Evolutionary conservation across 2,888 invertebrate species (phyloP).

Genomic region (Temnothorax ravouxi): DNA sequence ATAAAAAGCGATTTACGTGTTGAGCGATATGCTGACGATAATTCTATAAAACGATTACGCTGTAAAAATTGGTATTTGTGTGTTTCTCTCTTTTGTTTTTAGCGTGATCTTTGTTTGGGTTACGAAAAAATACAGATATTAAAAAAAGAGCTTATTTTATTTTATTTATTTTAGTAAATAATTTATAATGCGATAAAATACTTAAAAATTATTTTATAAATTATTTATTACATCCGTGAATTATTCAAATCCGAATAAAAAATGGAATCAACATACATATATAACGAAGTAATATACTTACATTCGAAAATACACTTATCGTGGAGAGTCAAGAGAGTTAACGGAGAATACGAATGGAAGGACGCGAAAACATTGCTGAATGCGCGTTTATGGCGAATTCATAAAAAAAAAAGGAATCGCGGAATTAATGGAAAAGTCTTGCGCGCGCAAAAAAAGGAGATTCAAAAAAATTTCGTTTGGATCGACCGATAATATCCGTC

Average conservation of each 20-base stretch:
- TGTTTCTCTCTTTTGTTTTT: conserved; percentile 3
- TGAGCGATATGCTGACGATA: conserved; percentile 52
- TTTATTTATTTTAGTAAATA: too few species aligned
- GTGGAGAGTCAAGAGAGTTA: neutral
- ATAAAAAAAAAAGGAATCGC: conserved; percentile 21
- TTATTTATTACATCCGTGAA: conserved; percentile 28
- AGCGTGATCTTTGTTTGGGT: conserved; percentile 8
- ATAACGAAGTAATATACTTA: conserved; percentile 19
- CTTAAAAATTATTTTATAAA: neutral
- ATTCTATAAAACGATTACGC: conserved; percentile 51
- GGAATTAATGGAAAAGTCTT: conserved; percentile 66
- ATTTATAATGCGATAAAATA: too few species aligned
- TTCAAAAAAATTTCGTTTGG: conserved; percentile 57
- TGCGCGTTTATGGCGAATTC: conserved; percentile 23
- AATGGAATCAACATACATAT: neutral
- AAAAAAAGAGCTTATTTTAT: neutral
- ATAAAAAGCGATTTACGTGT: conserved; percentile 47
- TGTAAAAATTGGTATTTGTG: conserved; percentile 39
- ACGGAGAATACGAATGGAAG: conserved; percentile 4
- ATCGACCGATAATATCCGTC: conserved; percentile 73
- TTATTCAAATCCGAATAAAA: conserved; percentile 43
- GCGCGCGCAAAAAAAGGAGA: conserved; percentile 44
- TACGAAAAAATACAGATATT: conserved; percentile 1
- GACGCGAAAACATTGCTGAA: conserved; percentile 10
- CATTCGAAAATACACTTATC: conserved; percentile 26